Evolutionary conservation across 1,140 invertebrate species (phyloP).

Genomic region (Mamestra configurata): DNA sequence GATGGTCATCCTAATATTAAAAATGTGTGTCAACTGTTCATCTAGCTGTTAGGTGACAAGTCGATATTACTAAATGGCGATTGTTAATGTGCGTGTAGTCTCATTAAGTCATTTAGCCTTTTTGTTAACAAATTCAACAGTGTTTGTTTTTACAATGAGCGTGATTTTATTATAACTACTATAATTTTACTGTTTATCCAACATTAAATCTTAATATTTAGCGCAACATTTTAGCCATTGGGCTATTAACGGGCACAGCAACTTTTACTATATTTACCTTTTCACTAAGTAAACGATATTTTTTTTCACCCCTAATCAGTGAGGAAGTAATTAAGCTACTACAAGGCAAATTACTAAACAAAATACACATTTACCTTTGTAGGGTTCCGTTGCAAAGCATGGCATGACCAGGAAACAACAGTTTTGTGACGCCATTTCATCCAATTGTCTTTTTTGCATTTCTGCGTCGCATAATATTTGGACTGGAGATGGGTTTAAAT

Average conservation of each 20-base stretch:
- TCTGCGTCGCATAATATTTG: too few species aligned
- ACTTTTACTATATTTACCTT: slow-evolving; percentile 5
- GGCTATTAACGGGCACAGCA: not conserved
- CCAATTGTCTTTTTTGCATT: too few species aligned
- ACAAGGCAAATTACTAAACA: not conserved
- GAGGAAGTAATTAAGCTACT: slow-evolving; percentile 25
- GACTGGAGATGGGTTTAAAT: too few species aligned
- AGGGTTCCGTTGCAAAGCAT: not conserved
- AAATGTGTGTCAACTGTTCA: too few species aligned
- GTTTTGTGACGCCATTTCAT: too few species aligned
- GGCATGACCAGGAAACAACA: too few species aligned
- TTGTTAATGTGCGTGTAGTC: too few species aligned
- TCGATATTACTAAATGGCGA: too few species aligned
- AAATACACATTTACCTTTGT: slow-evolving; percentile 8
- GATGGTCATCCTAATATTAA: not conserved
- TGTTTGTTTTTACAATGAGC: not conserved
- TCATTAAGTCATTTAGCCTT: too few species aligned
- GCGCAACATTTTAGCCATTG: not conserved
- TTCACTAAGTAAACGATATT: slow-evolving; percentile 25
- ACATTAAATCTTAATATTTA: not conserved
- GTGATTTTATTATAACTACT: not conserved
- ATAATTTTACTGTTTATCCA: not conserved
- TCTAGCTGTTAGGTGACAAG: too few species aligned
- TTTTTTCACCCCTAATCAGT: slow-evolving; percentile 11
- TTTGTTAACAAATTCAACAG: not conserved